phyloP scores from a whole-genome alignment of 1,140 invertebrate species.

The Panagrolaimus sp. region DNA sequence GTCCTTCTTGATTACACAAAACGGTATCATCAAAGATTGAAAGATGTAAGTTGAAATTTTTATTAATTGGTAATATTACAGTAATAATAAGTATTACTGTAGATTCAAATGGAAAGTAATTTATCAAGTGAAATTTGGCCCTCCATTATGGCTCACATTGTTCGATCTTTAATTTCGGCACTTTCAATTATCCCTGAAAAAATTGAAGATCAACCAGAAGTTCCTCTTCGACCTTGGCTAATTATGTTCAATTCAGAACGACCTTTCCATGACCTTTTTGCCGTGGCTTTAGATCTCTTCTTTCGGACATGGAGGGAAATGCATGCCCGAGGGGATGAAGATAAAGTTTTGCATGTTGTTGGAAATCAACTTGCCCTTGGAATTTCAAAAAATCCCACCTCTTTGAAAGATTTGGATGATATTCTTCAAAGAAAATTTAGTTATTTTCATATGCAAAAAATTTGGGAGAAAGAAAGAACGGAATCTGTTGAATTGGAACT shows the following conservation, averaged over 20 bases:
- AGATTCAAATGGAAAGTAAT: conserved; percentile 12
- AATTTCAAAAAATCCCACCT: background rate
- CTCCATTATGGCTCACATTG: background rate
- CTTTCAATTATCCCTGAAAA: background rate
- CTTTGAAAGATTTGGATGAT: background rate
- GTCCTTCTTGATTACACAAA: background rate
- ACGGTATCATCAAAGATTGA: background rate
- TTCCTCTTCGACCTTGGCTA: background rate
- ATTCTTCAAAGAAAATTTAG: background rate
- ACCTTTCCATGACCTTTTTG: conserved; percentile 12
- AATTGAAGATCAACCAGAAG: background rate
- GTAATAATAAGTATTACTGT: background rate
- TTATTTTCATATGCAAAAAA: conserved; percentile 13
- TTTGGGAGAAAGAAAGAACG: background rate
- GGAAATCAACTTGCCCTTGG: background rate
- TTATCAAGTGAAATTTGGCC: background rate
- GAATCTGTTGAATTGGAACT: background rate
- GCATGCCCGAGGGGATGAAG: conserved; percentile 6
- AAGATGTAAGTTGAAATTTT: background rate
- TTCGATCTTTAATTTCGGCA: background rate
- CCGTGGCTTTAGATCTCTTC: background rate
- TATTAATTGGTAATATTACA: background rate
- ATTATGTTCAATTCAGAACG: conserved; percentile 13
- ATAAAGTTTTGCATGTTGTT: conserved; percentile 9
- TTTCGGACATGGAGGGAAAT: conserved; percentile 11